A percentile compares a stretch with the other conserved stretches of the same genome.
Evolutionary conservation across 2,113 vertebrate genomes (phyloP).

Genomic region (Cranoglanis bouderius): DNA sequence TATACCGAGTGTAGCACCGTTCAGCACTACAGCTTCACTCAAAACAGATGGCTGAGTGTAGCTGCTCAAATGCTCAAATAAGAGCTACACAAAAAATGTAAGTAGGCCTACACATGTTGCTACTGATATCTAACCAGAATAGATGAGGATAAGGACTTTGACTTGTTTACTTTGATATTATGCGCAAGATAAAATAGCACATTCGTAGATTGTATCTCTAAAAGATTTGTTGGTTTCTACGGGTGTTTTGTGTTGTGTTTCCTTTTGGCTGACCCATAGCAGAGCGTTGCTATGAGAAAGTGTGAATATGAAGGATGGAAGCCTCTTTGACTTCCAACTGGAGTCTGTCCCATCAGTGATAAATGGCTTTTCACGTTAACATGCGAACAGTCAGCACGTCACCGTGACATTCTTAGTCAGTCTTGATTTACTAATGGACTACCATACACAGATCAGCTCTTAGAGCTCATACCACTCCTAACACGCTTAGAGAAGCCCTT

Average conservation of each 20-base stretch:
- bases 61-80: conserved; percentile 2
- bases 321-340: conserved; percentile 57
- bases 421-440: conserved; percentile 29
- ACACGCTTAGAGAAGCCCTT: conserved; percentile 39
- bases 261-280: conserved; percentile 21
- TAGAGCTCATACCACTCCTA: not conserved
- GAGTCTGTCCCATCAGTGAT: conserved; percentile 62
- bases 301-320: conserved; percentile 22
- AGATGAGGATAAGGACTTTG: not conserved
- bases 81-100: not conserved
- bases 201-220: not conserved
- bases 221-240: conserved; percentile 1
- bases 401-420: conserved; percentile 65
- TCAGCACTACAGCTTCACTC: conserved; percentile 11
- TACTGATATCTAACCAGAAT: conserved; percentile 2
- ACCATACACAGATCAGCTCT: conserved; percentile 44
- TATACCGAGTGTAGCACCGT: conserved; percentile 4
- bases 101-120: not conserved
- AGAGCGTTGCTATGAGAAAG: conserved; percentile 35
- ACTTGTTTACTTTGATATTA: not conserved
- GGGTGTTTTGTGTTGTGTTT: conserved; percentile 13
- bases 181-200: not conserved
- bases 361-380: conserved; percentile 67
- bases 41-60: conserved; percentile 36
- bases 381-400: conserved; percentile 60